Evolutionary conservation across 2,113 vertebrate genomes (phyloP), one percentile per base, ranked within the genome.

Genomic region (Phylloscopus trochilus): DNA sequence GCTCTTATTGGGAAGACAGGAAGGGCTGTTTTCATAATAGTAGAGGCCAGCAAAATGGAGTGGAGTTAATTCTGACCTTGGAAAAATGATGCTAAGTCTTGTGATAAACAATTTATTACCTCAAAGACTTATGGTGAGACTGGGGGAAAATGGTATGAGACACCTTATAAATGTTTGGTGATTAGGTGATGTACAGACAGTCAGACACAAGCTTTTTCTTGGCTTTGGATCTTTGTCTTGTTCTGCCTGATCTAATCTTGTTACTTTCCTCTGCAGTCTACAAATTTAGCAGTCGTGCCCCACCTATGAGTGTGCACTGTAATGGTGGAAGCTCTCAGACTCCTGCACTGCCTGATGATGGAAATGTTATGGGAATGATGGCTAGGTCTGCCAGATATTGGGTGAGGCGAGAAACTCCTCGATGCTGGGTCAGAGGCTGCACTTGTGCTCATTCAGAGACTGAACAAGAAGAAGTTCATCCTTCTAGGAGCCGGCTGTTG

Each of bases 211-310:
- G 2, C 3, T 64, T 51, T 67, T 82, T 22, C 15, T 91, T 76
- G 15, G 4, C 14, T 82, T 62, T 83, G 20, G 31, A 7, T 60
- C 31, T 90, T 69, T 82, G 49, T 49, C 30, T 88, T 86, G 7
- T 20, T 89, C 20, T n/a, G 2, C 10, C 26, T 73, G 8, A 8
- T 69, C 43, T 93, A 7, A 68, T 59, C 47, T 27, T 68, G 15
- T 78, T 81, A 21, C 24, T 68, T 95, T 75, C 14, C 53, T 77
- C 59, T 47, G n/a, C 80, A 97, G 96, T 94, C 31, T 96, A 95
- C 84, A 92, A 30, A 35, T 97, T 90, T 13, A 95, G 51, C 49
- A 93, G 79, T 13, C 37, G 26, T 27, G 68, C 92, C 18, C 88
- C 93, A 15, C 35, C 59, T 64, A 6, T 11, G 35, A 39, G 59